Conservation (phyloP, 2,888 invertebrate species). For the Coenonympha glycerion region DNA sequence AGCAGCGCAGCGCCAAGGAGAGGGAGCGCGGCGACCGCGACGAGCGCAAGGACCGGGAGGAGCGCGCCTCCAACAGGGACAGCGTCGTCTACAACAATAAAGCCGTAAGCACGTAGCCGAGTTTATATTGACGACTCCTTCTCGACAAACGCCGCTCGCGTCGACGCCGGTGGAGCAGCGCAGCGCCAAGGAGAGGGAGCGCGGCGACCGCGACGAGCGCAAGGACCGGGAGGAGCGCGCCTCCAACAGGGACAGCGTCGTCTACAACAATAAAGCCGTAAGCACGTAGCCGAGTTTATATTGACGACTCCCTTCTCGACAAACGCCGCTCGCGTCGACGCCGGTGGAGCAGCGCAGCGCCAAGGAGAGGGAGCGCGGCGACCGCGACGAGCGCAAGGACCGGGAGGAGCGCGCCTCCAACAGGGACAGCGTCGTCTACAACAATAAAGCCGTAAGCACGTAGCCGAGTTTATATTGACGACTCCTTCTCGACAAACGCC, state of each 20-base stretch:
- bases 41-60: conserved; percentile 30
- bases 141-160: conserved; percentile 54
- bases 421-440: conserved; percentile 47
- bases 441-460: conserved; percentile 57
- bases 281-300: conserved; percentile 32
- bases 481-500: conserved; percentile 52
- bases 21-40: conserved; percentile 37
- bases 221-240: conserved; percentile 36
- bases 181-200: too few species aligned
- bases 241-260: conserved; percentile 53
- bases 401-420: conserved; percentile 63
- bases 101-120: conserved; percentile 43
- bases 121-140: too few species aligned
- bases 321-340: conserved; percentile 51
- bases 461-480: not conserved
- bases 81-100: conserved; percentile 53
- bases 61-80: conserved; percentile 49
- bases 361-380: too few species aligned
- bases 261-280: conserved; percentile 55
- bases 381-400: too few species aligned
- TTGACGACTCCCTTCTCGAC: too few species aligned
- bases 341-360: conserved; percentile 61
- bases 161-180: conserved; percentile 59
- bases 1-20: conserved; percentile 62
- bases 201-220: too few species aligned